Evolutionary conservation across 2,797 vertebrate species (phyloP), one percentile per base, ranked within the genome.

Genomic region (Xyrichtys novacula): DNA sequence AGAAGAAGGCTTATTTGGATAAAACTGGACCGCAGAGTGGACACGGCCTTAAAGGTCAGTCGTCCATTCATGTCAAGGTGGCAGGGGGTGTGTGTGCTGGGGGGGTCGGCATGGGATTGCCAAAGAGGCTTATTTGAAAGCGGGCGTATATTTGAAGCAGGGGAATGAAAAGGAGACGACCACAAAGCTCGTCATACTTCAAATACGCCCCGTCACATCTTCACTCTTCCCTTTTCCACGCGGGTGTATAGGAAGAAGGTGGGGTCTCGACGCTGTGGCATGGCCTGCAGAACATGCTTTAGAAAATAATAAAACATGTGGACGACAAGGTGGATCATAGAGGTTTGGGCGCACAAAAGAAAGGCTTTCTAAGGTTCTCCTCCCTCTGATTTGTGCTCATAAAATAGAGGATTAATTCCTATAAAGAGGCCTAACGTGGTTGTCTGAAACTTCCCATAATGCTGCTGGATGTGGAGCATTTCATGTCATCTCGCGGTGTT

Each of bases 141-240:
- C 78, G 32, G 82, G 79, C 79, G 79, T 89, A 85, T 88, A 86
- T 93, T 90, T 93, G 88, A 65, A 72, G 83, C 76, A 70, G 76
- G 84, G 73, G 79, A 92, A 90, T 91, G 92, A 94, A 94, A 94
- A 87, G 85, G 85, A 90, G 64, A 74, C 81, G 74, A 85, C 90
- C 90, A 89, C 91, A 93, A 94, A 94, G 92, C 91, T 90, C 81
- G 74, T 88, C 92, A 88, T 89, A 82, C 68, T 90, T 87, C 85
- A 81, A 89, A 81, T 90, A 92, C 92, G 93, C 87, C 88, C 88
- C 91, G 87, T 93, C 92, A 93, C 91, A 90, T 93, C 89, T 94
- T 93, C 85, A 89, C 86, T 91, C 81, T 71, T 65, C 61, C 76
- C 74, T 73, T n/a, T 23, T 82, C 57, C 81, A 64, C 19, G 66